phyloP scores from a whole-genome alignment of 2,797 vertebrate genomes.

The Girardinus metallicus region DNA sequence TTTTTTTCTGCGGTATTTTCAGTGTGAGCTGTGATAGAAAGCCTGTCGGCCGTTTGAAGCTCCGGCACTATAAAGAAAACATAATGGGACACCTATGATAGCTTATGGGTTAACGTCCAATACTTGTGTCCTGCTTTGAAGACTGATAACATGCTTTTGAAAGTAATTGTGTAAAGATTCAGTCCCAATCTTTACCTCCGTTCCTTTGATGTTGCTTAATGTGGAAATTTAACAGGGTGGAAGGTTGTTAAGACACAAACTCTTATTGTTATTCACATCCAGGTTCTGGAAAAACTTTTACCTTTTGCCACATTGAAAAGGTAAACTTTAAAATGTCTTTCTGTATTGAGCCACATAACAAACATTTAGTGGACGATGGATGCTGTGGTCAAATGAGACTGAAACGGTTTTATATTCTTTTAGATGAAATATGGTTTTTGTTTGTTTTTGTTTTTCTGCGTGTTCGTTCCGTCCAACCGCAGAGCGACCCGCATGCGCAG shows the following conservation, averaged over 20 bases:
- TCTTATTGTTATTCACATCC: not conserved
- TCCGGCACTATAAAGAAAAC: not conserved
- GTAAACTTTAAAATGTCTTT: not conserved
- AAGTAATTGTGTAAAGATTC: slow-evolving; percentile 1
- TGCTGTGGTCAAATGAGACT: too few relatives aligned
- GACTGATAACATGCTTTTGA: not conserved
- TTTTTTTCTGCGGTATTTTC: not conserved
- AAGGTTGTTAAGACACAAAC: not conserved
- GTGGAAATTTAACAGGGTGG: not conserved
- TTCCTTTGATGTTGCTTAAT: not conserved
- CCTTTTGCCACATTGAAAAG: not conserved
- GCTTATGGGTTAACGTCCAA: not conserved
- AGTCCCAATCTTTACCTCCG: not conserved
- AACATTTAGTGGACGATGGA: not conserved
- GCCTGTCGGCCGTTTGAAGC: not conserved
- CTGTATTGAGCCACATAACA: not conserved
- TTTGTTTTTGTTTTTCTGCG: too few relatives aligned
- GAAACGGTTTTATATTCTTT: too few relatives aligned
- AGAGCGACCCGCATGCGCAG: too few relatives aligned
- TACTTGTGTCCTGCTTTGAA: slow-evolving; percentile 3
- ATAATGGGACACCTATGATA: not conserved
- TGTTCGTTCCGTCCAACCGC: too few relatives aligned
- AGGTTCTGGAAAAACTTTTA: not conserved
- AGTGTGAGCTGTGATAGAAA: not conserved
- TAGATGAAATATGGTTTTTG: too few relatives aligned